Conservation (phyloP, 1,140 invertebrate species). For the Drosophila pseudoobscura region DNA sequence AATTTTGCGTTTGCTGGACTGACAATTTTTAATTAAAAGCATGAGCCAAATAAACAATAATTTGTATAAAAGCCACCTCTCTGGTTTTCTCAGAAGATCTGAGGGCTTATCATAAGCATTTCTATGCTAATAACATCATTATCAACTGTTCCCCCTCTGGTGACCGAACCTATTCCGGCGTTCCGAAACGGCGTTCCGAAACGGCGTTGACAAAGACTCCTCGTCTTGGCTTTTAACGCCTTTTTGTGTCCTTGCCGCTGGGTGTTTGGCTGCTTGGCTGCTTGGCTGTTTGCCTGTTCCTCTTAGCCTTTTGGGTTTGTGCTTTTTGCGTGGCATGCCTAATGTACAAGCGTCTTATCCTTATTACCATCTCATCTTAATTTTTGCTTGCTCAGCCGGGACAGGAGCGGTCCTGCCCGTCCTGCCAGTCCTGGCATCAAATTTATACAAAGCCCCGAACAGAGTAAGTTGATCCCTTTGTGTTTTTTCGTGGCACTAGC, state of each 20-base stretch:
- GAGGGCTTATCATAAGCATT: constrained; percentile 65
- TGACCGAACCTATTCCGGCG: constrained; percentile 23
- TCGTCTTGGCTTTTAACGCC: constrained; percentile 68
- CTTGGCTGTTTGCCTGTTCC: constrained; percentile 13
- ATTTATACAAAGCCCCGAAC: constrained; percentile 73
- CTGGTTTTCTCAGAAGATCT: constrained; percentile 11
- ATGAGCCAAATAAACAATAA: constrained; percentile 76
- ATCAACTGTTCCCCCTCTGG: constrained; percentile 45
- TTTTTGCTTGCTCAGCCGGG: constrained; percentile 73
- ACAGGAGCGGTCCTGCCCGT: constrained; percentile 24
- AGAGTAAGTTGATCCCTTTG: constrained; percentile 59
- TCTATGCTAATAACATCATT: constrained; percentile 79
- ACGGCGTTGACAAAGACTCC: constrained; percentile 46
- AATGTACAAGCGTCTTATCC: constrained; percentile 74
- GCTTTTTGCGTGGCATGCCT: constrained; percentile 44
- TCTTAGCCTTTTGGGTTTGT: constrained; percentile 47
- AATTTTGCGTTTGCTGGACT: constrained; percentile 73
- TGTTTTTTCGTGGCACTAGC: constrained; percentile 37
- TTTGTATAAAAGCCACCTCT: constrained; percentile 55
- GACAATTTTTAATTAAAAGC: constrained; percentile 79
- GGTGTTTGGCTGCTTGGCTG: background rate
- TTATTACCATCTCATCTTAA: constrained; percentile 76
- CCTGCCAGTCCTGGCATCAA: constrained; percentile 71
- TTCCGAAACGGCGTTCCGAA: background rate
- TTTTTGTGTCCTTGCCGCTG: constrained; percentile 33